Evolutionary conservation across 2,797 vertebrate genomes (phyloP).

Genomic region (Caiman crocodilus): DNA sequence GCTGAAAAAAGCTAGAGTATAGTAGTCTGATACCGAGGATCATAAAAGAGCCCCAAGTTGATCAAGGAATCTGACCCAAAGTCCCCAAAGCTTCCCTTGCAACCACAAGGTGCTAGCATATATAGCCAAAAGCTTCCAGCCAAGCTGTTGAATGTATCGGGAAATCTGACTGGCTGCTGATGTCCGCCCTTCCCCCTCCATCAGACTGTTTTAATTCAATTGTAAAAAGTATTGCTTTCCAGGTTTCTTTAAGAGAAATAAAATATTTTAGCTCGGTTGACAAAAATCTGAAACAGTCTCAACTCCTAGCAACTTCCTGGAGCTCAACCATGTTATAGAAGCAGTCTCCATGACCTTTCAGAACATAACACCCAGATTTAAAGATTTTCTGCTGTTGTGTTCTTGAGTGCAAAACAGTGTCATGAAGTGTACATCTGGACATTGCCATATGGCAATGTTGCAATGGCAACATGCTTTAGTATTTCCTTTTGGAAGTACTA

Average conservation of each 20-base stretch:
- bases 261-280: not conserved
- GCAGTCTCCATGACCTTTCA: not conserved
- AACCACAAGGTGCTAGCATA: not conserved
- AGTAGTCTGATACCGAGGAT: not conserved
- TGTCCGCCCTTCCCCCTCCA: not conserved
- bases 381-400: not conserved
- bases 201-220: not conserved
- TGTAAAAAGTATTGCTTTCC: not conserved
- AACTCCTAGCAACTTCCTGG: not conserved
- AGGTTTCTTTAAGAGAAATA: not conserved
- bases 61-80: not conserved
- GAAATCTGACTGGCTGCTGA: not conserved
- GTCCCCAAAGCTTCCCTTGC: no score
- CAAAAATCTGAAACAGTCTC: not conserved
- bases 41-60: not conserved
- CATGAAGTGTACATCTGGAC: no score
- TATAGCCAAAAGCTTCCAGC: not conserved
- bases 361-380: not conserved
- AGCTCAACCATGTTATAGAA: not conserved
- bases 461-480: no score
- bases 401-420: not conserved
- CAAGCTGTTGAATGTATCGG: not conserved
- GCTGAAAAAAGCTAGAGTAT: not conserved
- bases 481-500: no score
- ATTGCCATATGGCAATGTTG: no score